Percentiles rank a stretch among this genome's conserved stretches.
Evolutionary conservation across 2,113 vertebrate species (phyloP).

Genomic region (Pelobates fuscus): DNA sequence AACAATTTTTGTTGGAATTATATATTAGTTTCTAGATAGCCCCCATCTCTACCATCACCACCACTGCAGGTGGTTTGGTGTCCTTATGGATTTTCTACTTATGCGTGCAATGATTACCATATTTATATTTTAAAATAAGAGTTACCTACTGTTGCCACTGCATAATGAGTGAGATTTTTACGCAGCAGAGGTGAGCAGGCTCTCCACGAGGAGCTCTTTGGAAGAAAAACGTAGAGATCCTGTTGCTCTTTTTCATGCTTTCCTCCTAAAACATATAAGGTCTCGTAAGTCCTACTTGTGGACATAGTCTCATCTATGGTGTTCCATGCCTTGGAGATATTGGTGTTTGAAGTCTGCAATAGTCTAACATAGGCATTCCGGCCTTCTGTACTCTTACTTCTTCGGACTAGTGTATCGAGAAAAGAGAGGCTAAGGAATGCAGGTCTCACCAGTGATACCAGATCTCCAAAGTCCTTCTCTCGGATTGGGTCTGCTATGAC

Average conservation of each 20-base stretch:
- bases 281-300: conserved; percentile 70
- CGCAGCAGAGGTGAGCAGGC: conserved; percentile 75
- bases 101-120: not conserved
- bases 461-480: conserved; percentile 76
- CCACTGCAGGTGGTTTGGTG: too few species aligned
- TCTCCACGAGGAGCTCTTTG: conserved; percentile 78
- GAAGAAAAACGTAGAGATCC: conserved; percentile 76
- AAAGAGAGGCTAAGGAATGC: conserved; percentile 78
- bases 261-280: conserved; percentile 80
- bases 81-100: too few species aligned
- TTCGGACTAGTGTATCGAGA: conserved; percentile 72
- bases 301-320: conserved; percentile 52
- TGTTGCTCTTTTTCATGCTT: conserved; percentile 80
- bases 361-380: conserved; percentile 65
- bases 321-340: conserved; percentile 75
- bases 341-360: conserved; percentile 71
- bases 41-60: too few species aligned
- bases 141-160: conserved; percentile 86
- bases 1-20: too few species aligned
- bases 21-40: too few species aligned
- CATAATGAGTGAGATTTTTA: conserved; percentile 84
- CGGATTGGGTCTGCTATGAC: conserved; percentile 69
- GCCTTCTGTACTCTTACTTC: conserved; percentile 64
- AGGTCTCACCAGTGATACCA: conserved; percentile 74
- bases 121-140: not conserved